Evolutionary conservation across 2,113 vertebrate species (phyloP).

Genomic region (Gyps fulvus): DNA sequence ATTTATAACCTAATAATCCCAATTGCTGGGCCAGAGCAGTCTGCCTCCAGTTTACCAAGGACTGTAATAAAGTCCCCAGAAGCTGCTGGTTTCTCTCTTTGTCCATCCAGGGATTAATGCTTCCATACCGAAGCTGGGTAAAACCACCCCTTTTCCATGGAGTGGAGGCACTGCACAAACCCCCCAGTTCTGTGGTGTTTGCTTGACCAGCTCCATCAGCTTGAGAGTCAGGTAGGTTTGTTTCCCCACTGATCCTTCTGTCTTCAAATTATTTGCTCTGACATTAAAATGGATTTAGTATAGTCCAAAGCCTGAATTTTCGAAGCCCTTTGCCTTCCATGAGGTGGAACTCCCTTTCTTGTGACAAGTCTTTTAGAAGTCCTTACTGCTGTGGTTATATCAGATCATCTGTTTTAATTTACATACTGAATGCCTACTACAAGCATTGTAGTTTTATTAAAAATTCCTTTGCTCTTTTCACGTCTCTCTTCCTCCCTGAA

Average conservation of each 20-base stretch:
- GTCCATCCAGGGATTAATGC: neutral
- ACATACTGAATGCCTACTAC: neutral
- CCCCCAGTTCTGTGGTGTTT: neutral
- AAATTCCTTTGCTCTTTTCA: neutral
- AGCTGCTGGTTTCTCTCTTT: neutral
- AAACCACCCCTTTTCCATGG: neutral
- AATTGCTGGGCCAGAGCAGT: neutral
- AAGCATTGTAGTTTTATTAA: neutral
- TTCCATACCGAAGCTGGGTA: neutral
- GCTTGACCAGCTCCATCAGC: neutral
- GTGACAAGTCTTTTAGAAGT: neutral
- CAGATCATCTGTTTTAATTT: neutral
- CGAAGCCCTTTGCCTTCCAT: neutral
- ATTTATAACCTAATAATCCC: neutral
- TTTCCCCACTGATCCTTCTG: neutral
- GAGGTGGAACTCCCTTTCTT: neutral
- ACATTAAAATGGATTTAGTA: neutral
- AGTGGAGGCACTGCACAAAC: neutral
- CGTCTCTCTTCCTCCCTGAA: neutral
- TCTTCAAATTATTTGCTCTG: neutral
- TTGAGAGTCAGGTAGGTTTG: neutral
- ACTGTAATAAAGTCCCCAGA: neutral
- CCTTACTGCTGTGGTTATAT: neutral
- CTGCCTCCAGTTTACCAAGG: neutral
- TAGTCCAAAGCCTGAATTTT: neutral